Evolutionary conservation across 2,113 vertebrate species (phyloP), one percentile per base, ranked within the genome.

Genomic region (Mesoclemmys tuberculata): DNA sequence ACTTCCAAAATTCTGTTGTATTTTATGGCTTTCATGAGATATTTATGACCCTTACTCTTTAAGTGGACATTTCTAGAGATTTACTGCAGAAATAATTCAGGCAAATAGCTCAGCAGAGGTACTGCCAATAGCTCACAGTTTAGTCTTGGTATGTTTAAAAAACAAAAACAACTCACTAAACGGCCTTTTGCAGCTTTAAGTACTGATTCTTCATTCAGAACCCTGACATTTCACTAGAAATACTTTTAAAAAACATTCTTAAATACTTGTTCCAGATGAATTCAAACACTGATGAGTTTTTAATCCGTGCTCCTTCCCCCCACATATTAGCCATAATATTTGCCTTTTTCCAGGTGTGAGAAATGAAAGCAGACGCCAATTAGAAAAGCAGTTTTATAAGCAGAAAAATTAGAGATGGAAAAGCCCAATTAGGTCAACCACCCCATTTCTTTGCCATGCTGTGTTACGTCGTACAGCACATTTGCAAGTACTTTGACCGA

Each of bases 1-100:
- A 98, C 98, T 98, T 98, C 98, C 98, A 98, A 98, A 98, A 98
- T 98, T 98, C 97, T 98, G 97, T 96, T 98, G 96, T 96, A 91
- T 97, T 98, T 98, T 98, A 98, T 96, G 95, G 96, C 97, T 98
- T 97, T 95, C 75, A 35, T 35, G 96, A 98, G 97, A 97, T 98
- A 98, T 98, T 98, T 98, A 98, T 98, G 97, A 97, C 92, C 91
- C 97, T 96, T 94, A 92, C 97, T 96, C 96, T 90, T 98, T 98
- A 98, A 98, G 96, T 97, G 95, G 97, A 98, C 98, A 94, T 98
- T 98, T 97, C 96, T 96, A 92, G 88, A 98, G 98, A 98, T 98
- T 98, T 98, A 98, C 94, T 97, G 96, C 95, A 96, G 96, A 97
- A 97, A 97, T 95, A 95, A 96, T 98, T 97, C 95, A 97, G 94